Evolutionary conservation across 1,140 invertebrate species (phyloP).

Genomic region (Bactericera cockerelli): DNA sequence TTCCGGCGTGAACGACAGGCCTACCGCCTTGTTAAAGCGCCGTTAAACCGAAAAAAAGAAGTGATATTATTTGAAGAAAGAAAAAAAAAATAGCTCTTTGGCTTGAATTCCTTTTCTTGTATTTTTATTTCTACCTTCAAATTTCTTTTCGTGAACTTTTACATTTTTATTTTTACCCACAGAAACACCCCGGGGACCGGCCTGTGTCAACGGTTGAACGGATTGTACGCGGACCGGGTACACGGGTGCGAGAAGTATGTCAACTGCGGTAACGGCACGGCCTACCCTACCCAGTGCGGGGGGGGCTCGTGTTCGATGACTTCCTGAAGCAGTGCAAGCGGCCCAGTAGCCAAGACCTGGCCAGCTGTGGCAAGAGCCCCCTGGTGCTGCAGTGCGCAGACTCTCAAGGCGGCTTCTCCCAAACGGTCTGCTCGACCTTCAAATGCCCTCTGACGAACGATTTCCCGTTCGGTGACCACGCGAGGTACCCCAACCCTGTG

Average conservation of each 20-base stretch:
- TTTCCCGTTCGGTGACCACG: slow-evolving; percentile 20
- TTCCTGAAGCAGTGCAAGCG: slow-evolving; percentile 17
- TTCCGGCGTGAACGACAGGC: no score
- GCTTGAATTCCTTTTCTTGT: no score
- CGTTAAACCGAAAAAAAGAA: no score
- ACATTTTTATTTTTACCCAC: no score
- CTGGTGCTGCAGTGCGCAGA: slow-evolving; percentile 15
- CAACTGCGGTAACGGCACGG: slow-evolving; percentile 21
- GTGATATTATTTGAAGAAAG: no score
- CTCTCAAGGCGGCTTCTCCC: not conserved
- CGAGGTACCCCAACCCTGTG: slow-evolving; percentile 20
- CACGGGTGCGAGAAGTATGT: slow-evolving; percentile 21
- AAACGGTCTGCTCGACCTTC: slow-evolving; percentile 17
- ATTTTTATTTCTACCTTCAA: no score
- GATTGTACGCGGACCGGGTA: slow-evolving; percentile 17
- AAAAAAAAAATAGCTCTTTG: no score
- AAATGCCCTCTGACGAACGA: slow-evolving; percentile 18
- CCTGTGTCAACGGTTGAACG: slow-evolving; percentile 20
- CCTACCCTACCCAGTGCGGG: slow-evolving; percentile 17
- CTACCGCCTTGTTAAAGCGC: no score
- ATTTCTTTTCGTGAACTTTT: no score
- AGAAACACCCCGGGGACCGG: slow-evolving; percentile 21
- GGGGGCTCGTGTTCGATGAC: slow-evolving; percentile 20
- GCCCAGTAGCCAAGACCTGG: slow-evolving; percentile 14
- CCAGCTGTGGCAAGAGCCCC: slow-evolving; percentile 13